These are phyloP conservation scores for Psittacula cyanocephala DNA, from an alignment of 2,113 vertebrate genomes.

Conservation along the genomic window DNA sequence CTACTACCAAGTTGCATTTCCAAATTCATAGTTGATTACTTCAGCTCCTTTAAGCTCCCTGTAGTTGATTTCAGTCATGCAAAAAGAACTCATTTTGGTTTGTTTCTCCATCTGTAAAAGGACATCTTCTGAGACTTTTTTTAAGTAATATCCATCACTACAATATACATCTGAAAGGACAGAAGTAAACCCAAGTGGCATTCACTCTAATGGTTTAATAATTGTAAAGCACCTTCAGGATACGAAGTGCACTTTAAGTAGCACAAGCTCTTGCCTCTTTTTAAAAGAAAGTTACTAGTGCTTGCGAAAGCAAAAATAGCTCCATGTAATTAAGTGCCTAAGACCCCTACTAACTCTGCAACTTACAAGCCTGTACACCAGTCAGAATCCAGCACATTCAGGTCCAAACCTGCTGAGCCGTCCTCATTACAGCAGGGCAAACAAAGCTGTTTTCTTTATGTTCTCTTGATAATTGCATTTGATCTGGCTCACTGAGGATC, in stretches of 20 bases:
- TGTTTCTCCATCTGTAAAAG: not conserved
- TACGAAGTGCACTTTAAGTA: not conserved
- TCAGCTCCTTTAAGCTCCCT: not conserved
- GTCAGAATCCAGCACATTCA: not conserved
- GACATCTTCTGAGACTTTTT: not conserved
- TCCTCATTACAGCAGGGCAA: slow-evolving; percentile 41
- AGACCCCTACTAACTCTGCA: slow-evolving; percentile 10
- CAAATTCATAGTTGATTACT: not conserved
- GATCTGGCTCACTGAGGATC: slow-evolving; percentile 21
- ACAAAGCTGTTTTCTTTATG: slow-evolving; percentile 30
- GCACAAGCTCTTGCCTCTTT: not conserved
- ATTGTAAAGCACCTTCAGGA: not conserved
- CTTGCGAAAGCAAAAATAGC: slow-evolving; percentile 16
- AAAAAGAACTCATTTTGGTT: not conserved
- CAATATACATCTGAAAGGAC: not conserved
- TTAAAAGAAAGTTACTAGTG: not conserved
- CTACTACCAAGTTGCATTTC: not conserved
- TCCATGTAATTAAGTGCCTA: not conserved
- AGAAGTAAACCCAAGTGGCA: not conserved
- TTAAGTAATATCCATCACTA: not conserved
- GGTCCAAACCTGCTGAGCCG: slow-evolving; percentile 26
- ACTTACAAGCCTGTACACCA: not conserved
- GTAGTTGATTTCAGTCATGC: not conserved
- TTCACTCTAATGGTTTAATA: not conserved
- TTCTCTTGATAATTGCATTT: slow-evolving; percentile 43